Evolutionary conservation across 2,113 vertebrate species (phyloP).

Genomic region (Varanus salvator): DNA sequence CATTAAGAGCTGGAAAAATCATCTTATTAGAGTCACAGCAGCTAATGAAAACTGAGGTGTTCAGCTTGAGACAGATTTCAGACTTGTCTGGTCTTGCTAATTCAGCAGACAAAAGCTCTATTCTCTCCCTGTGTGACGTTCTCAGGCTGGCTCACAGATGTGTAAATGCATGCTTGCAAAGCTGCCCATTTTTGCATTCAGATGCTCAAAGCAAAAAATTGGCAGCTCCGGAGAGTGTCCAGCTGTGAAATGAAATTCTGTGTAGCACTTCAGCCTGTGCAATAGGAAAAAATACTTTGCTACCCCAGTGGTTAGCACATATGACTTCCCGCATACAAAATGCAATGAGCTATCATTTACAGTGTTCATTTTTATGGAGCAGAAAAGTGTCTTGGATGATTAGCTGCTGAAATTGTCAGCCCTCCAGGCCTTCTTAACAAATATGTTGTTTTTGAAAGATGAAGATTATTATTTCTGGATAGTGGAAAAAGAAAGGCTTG

Average conservation of each 20-base stretch:
- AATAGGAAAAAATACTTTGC: slow-evolving; percentile 4
- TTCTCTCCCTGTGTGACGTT: background rate
- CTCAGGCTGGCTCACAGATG: slow-evolving; percentile 34
- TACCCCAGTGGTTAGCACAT: slow-evolving; percentile 9
- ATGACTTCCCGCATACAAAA: slow-evolving; percentile 44
- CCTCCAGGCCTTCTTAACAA: slow-evolving; percentile 42
- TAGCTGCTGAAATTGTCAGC: slow-evolving; percentile 40
- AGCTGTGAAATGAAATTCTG: slow-evolving; percentile 52
- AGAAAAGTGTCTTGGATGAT: slow-evolving; percentile 4
- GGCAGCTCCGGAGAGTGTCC: slow-evolving; percentile 51
- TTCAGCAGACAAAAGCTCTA: slow-evolving; percentile 44
- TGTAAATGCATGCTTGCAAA: slow-evolving; percentile 45
- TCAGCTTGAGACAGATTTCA: slow-evolving; percentile 24
- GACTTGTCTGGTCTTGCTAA: background rate
- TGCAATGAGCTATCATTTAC: slow-evolving; percentile 50
- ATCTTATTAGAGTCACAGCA: background rate
- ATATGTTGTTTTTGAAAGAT: slow-evolving; percentile 22
- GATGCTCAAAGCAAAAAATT: slow-evolving; percentile 54
- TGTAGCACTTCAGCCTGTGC: slow-evolving; percentile 27
- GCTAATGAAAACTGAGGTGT: slow-evolving; percentile 10
- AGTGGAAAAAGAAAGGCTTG: slow-evolving; percentile 19
- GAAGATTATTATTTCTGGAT: background rate
- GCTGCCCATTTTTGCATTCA: slow-evolving; percentile 51
- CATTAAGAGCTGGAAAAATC: background rate
- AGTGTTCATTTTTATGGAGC: slow-evolving; percentile 49